A percentile compares a stretch with the other conserved stretches of the same genome.
Conservation (phyloP, 2,797 vertebrate species). For the Sphenodon punctatus region DNA sequence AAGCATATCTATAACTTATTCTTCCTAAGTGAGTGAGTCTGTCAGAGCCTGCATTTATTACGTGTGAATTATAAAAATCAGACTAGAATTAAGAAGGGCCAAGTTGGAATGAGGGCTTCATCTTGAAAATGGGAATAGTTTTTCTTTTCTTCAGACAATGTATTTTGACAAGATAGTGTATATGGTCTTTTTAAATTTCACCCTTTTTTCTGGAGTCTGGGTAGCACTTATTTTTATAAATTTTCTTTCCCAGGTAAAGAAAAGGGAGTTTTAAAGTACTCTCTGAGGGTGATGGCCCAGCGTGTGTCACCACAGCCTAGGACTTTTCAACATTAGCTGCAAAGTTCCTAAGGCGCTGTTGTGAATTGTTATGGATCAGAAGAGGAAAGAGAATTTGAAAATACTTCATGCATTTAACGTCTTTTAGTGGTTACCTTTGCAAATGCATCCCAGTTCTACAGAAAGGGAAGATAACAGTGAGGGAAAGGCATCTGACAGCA, state of each 20-base stretch:
- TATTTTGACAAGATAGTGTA: not conserved
- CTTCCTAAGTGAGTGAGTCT: not conserved
- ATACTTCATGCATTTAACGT: not conserved
- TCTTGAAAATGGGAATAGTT: constrained; percentile 9
- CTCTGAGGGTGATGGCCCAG: too few species aligned
- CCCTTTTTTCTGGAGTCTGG: not conserved
- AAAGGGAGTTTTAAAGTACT: too few species aligned
- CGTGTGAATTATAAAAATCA: not conserved
- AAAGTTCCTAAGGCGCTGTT: too few species aligned
- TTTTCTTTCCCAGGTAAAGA: too few species aligned
- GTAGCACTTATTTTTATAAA: accelerated
- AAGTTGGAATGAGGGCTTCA: not conserved
- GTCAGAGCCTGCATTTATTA: not conserved
- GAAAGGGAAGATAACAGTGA: not conserved
- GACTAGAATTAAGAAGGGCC: not conserved
- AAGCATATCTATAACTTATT: not conserved
- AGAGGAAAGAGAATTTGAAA: not conserved
- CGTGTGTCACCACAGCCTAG: too few species aligned
- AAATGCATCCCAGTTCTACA: not conserved
- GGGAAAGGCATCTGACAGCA: not conserved
- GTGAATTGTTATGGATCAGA: too few species aligned
- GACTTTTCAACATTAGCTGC: too few species aligned
- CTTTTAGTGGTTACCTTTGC: not conserved
- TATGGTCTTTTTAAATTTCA: not conserved
- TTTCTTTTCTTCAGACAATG: not conserved